A percentile compares a stretch with the other conserved stretches of the same genome.
Conservation (phyloP, 2,113 vertebrate genomes). For the Siphamia tubifer region DNA sequence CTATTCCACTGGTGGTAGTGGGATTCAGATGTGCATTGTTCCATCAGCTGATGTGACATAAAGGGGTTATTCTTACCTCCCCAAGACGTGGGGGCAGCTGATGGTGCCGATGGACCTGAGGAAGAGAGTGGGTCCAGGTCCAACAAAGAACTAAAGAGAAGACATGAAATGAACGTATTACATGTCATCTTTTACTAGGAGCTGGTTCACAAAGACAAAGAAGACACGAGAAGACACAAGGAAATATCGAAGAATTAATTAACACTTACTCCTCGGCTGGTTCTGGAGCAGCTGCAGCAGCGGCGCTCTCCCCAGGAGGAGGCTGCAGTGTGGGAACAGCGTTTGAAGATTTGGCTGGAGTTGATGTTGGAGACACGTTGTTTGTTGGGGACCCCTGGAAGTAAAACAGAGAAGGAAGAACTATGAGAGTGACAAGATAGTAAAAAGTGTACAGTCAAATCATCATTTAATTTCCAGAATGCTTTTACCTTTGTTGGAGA, state of each 20-base stretch:
- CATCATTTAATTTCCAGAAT: background rate
- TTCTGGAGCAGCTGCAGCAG: slow-evolving; percentile 64
- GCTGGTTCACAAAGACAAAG: too few relatives aligned
- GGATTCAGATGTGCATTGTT: background rate
- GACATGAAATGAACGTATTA: too few relatives aligned
- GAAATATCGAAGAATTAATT: background rate
- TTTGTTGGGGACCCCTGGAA: slow-evolving; percentile 92
- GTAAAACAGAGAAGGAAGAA: background rate
- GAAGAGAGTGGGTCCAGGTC: slow-evolving; percentile 91
- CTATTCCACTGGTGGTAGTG: background rate
- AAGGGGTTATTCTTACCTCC: slow-evolving; percentile 82
- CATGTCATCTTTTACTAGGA: too few relatives aligned
- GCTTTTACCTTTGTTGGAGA: slow-evolving; percentile 78
- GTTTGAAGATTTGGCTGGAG: slow-evolving; percentile 92
- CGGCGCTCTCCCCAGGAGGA: slow-evolving; percentile 80
- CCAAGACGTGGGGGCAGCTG: slow-evolving; percentile 86
- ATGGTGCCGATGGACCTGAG: slow-evolving; percentile 75
- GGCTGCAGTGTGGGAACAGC: slow-evolving; percentile 90
- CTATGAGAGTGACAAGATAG: background rate
- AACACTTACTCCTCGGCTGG: slow-evolving; percentile 76
- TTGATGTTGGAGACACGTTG: slow-evolving; percentile 94
- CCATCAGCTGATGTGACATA: background rate
- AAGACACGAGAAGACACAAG: background rate
- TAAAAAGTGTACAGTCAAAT: background rate
- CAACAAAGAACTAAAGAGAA: slow-evolving; percentile 85